These are phyloP conservation scores for Strix aluco DNA, from an alignment of 2,113 vertebrate species.

Conservation along the genomic window DNA sequence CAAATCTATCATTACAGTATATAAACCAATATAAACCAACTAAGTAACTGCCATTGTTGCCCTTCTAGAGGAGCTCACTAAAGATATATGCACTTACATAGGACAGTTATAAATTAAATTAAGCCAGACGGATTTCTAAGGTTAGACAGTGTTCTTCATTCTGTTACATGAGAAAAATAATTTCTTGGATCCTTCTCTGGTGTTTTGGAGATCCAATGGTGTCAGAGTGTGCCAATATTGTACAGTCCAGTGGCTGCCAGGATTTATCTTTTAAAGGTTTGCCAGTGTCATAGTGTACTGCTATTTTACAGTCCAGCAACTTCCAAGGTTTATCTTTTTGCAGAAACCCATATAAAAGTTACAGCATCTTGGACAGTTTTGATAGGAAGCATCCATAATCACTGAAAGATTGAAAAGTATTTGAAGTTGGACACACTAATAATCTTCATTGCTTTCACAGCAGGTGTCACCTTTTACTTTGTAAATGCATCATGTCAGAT, in stretches of 20 bases:
- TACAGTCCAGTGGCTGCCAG: neutral
- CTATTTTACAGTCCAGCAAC: constrained; percentile 32
- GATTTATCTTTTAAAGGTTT: constrained; percentile 41
- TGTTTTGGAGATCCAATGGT: neutral
- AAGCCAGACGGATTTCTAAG: neutral
- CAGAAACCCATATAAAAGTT: constrained; percentile 19
- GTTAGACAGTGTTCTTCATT: neutral
- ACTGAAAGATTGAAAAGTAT: constrained; percentile 24
- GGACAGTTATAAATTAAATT: neutral
- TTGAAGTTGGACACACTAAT: constrained; percentile 37
- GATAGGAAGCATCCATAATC: constrained; percentile 43
- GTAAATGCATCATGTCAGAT: neutral
- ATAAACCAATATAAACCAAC: neutral
- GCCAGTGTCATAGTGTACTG: neutral
- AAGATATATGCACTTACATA: neutral
- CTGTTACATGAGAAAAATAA: neutral
- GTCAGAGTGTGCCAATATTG: neutral
- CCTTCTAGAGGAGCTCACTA: neutral
- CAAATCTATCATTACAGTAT: neutral
- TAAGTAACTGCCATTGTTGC: neutral
- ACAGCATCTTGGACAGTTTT: constrained; percentile 15
- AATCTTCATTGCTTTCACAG: constrained; percentile 23
- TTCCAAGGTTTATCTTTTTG: constrained; percentile 55
- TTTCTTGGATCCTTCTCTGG: neutral
- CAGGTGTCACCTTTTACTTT: constrained; percentile 23